These are phyloP conservation scores for Pseudomyrmex gracilis DNA, from an alignment of 1,140 invertebrate species.

Conservation along the genomic window DNA sequence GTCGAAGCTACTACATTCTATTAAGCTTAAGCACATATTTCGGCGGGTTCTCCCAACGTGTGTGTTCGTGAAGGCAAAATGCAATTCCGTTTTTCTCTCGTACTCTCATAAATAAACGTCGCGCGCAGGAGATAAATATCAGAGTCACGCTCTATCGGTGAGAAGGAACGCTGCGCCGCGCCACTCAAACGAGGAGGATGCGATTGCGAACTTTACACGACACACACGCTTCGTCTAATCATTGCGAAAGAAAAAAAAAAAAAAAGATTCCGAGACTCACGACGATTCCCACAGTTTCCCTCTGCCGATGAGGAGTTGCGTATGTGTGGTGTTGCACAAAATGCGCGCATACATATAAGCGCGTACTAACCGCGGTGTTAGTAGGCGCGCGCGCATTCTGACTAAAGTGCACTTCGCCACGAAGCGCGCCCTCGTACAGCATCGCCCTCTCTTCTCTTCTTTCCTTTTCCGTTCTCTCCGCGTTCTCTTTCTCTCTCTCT, in stretches of 20 bases:
- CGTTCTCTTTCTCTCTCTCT: neutral
- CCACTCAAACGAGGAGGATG: constrained; percentile 7
- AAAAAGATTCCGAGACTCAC: constrained; percentile 14
- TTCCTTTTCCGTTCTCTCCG: neutral
- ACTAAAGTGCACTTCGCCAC: constrained; percentile 5
- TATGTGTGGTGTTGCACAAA: neutral
- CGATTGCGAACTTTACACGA: constrained; percentile 41
- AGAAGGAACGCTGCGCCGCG: constrained; percentile 21
- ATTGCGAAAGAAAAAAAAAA: constrained; percentile 5
- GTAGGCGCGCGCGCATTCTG: constrained; percentile 21
- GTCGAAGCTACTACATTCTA: constrained; percentile 41
- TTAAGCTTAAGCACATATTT: constrained; percentile 49
- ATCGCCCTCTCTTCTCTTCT: neutral
- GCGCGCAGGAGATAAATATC: constrained; percentile 53
- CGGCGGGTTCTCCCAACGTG: constrained; percentile 21
- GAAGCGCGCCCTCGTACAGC: neutral
- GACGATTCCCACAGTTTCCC: constrained; percentile 49
- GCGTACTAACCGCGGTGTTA: neutral
- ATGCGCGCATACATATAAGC: neutral
- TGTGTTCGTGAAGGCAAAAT: constrained; percentile 35
- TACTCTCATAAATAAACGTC: constrained; percentile 48
- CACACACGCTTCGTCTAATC: constrained; percentile 41
- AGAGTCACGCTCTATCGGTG: constrained; percentile 41
- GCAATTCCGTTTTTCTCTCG: constrained; percentile 41
- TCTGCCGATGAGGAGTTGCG: neutral